phyloP scores from a whole-genome alignment of 2,888 invertebrate genomes.

The Xestia xanthographa region DNA sequence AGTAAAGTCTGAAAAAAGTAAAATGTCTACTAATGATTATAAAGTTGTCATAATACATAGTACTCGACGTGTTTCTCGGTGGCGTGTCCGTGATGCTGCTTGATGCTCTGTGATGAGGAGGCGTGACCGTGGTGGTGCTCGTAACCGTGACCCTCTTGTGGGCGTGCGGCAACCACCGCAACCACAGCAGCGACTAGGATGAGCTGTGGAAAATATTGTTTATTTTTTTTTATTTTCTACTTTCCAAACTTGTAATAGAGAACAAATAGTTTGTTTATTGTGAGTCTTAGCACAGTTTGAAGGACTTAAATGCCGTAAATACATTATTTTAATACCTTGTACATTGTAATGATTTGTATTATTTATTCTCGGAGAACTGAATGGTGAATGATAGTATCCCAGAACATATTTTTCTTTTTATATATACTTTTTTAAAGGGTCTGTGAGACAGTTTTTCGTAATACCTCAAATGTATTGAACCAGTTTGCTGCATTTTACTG shows the following conservation, averaged over 20 bases:
- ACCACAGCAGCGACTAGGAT: constrained; percentile 23
- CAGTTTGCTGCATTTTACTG: constrained; percentile 26
- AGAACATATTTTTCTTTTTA: neutral
- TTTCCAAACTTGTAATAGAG: neutral
- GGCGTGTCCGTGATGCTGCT: constrained; percentile 42
- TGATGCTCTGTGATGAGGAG: constrained; percentile 73
- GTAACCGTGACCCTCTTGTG: constrained; percentile 44
- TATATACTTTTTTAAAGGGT: constrained; percentile 33
- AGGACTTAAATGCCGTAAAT: neutral
- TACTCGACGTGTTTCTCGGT: constrained; percentile 53
- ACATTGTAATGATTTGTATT: constrained; percentile 33
- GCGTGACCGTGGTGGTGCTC: constrained; percentile 62
- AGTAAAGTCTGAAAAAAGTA: neutral
- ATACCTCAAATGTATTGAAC: constrained; percentile 22
- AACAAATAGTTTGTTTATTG: neutral
- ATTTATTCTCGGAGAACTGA: constrained; percentile 12
- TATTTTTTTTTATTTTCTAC: too few relatives aligned
- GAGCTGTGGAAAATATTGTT: too few relatives aligned
- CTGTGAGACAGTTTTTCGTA: constrained; percentile 23
- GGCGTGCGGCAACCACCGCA: constrained; percentile 31
- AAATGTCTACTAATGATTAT: neutral
- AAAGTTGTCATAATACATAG: constrained; percentile 29
- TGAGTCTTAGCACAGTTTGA: neutral
- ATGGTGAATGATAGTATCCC: constrained; percentile 26
- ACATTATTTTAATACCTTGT: constrained; percentile 25